Percentiles rank a stretch among this genome's conserved stretches.
These are phyloP conservation scores for Tetramorium alpestre DNA, from an alignment of 1,140 invertebrate genomes.

Conservation along the genomic window DNA sequence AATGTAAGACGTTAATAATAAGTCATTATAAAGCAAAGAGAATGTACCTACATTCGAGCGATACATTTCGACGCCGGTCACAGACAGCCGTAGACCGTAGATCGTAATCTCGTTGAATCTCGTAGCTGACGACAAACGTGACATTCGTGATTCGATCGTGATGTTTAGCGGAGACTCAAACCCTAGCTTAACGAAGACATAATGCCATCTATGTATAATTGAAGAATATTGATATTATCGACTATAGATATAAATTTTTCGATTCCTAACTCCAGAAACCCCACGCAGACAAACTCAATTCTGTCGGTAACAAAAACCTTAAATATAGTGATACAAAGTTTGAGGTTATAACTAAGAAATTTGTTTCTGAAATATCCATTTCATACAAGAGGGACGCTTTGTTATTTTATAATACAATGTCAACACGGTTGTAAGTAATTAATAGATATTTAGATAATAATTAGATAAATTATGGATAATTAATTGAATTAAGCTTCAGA, in stretches of 20 bases:
- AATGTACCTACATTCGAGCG: constrained; percentile 71
- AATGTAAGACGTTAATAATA: not conserved
- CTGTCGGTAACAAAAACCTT: not conserved
- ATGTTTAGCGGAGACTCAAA: not conserved
- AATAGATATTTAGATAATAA: not conserved
- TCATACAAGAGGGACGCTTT: not conserved
- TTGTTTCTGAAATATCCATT: not conserved
- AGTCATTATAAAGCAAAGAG: not conserved
- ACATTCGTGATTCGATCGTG: not conserved
- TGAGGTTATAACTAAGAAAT: not conserved
- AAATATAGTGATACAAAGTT: not conserved
- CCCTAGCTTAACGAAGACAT: no score
- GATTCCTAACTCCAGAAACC: no score
- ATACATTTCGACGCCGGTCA: constrained; percentile 62
- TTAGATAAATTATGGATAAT: not conserved
- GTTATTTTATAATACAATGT: constrained; percentile 22
- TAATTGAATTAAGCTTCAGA: not conserved
- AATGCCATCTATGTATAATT: no score
- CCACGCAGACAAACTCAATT: no score
- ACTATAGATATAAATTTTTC: no score
- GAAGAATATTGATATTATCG: no score
- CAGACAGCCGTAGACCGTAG: no score
- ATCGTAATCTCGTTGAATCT: not conserved
- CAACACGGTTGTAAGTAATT: constrained; percentile 41
- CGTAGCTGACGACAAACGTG: not conserved